phyloP scores from a whole-genome alignment of 2,113 vertebrate species.

The Ochotona princeps region DNA sequence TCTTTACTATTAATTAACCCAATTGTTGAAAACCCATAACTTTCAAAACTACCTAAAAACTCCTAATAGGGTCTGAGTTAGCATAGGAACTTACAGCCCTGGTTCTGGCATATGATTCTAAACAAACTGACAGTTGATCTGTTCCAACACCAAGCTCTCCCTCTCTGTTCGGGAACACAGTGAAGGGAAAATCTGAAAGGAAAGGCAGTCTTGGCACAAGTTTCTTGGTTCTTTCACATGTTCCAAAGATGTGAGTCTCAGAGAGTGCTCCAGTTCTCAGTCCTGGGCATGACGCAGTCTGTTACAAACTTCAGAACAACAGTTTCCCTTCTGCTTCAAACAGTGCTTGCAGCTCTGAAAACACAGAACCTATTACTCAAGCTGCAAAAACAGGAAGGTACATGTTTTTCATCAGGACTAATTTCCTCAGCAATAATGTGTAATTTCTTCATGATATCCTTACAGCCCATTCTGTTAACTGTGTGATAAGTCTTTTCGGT shows the following conservation, averaged over 20 bases:
- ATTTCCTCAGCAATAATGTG: slow-evolving; percentile 11
- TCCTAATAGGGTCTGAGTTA: not conserved
- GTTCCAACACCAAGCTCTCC: not conserved
- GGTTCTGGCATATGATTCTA: not conserved
- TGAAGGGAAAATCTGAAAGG: slow-evolving; percentile 46
- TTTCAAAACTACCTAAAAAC: not conserved
- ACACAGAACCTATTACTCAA: slow-evolving; percentile 13
- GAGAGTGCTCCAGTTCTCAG: not conserved
- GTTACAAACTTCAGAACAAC: slow-evolving; percentile 37
- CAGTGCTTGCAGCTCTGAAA: not conserved
- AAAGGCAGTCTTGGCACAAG: slow-evolving; percentile 55
- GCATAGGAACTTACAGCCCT: not conserved
- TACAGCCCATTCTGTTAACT: slow-evolving; percentile 1
- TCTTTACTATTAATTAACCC: slow-evolving; percentile 12
- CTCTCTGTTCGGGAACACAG: slow-evolving; percentile 30
- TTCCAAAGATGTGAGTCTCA: slow-evolving; percentile 41
- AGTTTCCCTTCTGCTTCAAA: slow-evolving; percentile 24
- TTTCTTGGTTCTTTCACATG: slow-evolving; percentile 34
- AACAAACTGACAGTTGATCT: not conserved
- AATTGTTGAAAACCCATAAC: slow-evolving; percentile 12
- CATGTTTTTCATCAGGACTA: slow-evolving; percentile 29
- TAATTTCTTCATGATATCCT: slow-evolving; percentile 29
- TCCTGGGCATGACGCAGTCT: slow-evolving; percentile 26
- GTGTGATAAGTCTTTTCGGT: not conserved
- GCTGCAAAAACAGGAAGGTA: slow-evolving; percentile 18